Evolutionary conservation across 2,888 invertebrate genomes (phyloP), one percentile per base, ranked within the genome.

Genomic region (Thera obeliscata): DNA sequence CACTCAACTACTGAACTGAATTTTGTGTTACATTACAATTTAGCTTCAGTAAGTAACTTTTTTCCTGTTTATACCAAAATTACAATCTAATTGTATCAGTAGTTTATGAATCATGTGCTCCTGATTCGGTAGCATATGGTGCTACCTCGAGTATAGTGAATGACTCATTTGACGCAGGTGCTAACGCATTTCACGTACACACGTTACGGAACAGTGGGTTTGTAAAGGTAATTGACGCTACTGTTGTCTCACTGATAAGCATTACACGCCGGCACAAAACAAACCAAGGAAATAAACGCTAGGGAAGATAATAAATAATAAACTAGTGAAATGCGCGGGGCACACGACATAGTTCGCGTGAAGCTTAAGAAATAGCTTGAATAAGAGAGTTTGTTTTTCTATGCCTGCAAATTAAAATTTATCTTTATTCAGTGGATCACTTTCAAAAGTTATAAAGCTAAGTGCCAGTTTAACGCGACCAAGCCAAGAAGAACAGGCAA

Each of bases 111-210:
- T 62, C 67, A 60, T 48, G n/a, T 69, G 56, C 58, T 56, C 57
- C 59, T 54, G 54, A 63, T 69, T 69, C 66, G 43, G 57, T 61
- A 57, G 48, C 66, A 69, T 64, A 63, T 69, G 69, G 66, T 60
- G 46, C 60, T 69, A 66, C 63, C 57, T 59, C 56, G 57, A 56
- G 61, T 65, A 57, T 56, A 46, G 56, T 63, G 38, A 66, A 43
- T 69, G 69, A 69, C 38, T 69, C 69, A 66, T 43, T 43, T 56
- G 38, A 56, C 52, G 56, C 69, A 69, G 69, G 69, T 69, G 69
- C 48, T 59, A 38, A 56, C 49, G 35, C 69, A 65, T 61, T 62
- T 58, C 46, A 60, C 58, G 54, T 61, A 54, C 61, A 41, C 43
- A 60, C 33, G 56, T 36, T 65, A 49, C 50, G 60, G 12, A 61